These are phyloP conservation scores for Cremastinae sp. DNA, from an alignment of 2,888 invertebrate species.

Conservation along the genomic window DNA sequence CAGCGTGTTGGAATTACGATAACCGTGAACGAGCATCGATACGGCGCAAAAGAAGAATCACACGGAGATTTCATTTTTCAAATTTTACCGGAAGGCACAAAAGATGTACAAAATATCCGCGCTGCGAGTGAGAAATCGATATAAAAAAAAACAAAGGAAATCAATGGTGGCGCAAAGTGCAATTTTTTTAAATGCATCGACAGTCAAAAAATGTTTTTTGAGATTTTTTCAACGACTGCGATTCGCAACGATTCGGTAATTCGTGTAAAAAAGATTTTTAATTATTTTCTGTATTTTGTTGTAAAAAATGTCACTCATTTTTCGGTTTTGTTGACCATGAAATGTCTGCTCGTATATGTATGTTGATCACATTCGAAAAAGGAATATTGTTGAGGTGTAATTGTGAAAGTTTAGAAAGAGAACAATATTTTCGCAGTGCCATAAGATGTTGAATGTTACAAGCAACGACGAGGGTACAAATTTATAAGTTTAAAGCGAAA, in stretches of 20 bases:
- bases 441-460: constrained; percentile 10
- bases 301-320: neutral
- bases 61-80: neutral
- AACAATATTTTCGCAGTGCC: constrained; percentile 19
- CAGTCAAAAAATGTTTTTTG: constrained; percentile 20
- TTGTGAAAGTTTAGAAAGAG: neutral
- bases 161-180: constrained; percentile 23
- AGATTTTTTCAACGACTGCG: constrained; percentile 41
- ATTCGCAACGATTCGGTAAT: constrained; percentile 20
- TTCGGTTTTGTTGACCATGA: constrained; percentile 13
- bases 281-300: constrained; percentile 13
- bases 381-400: constrained; percentile 11
- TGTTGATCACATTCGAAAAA: constrained; percentile 33
- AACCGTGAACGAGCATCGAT: neutral
- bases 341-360: neutral
- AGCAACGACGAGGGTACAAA: neutral
- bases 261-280: constrained; percentile 42
- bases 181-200: constrained; percentile 35
- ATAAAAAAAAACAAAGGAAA: constrained; percentile 19
- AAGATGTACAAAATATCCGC: neutral
- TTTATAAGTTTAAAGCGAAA: neutral
- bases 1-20: no score
- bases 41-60: neutral
- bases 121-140: neutral
- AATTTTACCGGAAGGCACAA: neutral